Conservation (phyloP, 2,888 invertebrate genomes). For the Sinhomidia bicolor region DNA sequence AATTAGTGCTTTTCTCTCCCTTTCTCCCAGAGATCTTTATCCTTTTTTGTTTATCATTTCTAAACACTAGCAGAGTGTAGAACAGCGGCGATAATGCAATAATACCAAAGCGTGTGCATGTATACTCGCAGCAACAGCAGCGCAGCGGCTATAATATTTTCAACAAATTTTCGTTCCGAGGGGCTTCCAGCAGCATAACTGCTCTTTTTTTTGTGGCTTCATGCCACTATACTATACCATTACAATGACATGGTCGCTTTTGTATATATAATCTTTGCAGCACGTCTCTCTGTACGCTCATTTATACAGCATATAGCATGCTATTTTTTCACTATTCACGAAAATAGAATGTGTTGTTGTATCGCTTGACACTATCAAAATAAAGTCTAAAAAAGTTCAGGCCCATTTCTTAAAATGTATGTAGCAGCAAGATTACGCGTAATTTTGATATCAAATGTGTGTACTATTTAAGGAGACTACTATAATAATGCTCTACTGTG, state of each 20-base stretch:
- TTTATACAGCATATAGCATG: not conserved
- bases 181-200: not conserved
- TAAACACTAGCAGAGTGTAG: constrained; percentile 44
- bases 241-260: too few species aligned
- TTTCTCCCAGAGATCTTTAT: constrained; percentile 48
- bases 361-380: constrained; percentile 59
- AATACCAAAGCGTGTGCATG: constrained; percentile 11
- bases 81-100: constrained; percentile 14
- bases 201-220: constrained; percentile 55
- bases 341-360: constrained; percentile 48
- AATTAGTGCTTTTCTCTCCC: constrained; percentile 52
- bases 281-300: not conserved
- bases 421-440: constrained; percentile 1
- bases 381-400: constrained; percentile 34
- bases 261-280: too few species aligned
- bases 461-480: not conserved
- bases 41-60: constrained; percentile 62
- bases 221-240: constrained; percentile 29
- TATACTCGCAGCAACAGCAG: not conserved
- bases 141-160: too few species aligned
- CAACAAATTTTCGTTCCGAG: not conserved
- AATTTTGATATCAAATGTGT: not conserved
- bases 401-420: not conserved
- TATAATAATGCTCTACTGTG: not conserved
- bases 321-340: not conserved